Percentiles rank a stretch among this genome's conserved stretches.
These are phyloP conservation scores for Scelioninae gen. 1 DNA, from an alignment of 2,888 invertebrate genomes.

Conservation along the genomic window DNA sequence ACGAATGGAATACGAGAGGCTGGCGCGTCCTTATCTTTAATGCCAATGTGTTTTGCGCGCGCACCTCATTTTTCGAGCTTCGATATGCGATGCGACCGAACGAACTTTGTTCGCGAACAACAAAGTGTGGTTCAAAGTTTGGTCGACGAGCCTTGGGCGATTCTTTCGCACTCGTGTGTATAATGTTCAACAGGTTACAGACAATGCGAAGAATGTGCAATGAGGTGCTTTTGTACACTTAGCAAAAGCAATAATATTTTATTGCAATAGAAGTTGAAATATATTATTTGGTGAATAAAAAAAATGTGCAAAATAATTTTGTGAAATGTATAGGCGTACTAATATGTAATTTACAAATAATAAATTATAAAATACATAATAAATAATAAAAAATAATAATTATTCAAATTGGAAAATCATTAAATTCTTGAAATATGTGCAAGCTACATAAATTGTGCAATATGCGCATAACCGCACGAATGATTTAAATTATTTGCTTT, in stretches of 20 bases:
- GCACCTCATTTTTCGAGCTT: constrained; percentile 61
- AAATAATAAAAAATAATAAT: no score
- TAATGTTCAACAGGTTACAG: constrained; percentile 30
- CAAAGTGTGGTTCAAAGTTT: constrained; percentile 25
- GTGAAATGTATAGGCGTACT: no score
- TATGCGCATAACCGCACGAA: no score
- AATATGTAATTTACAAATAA: no score
- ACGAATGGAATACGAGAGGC: constrained; percentile 74
- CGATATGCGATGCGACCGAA: constrained; percentile 41
- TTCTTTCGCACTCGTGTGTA: constrained; percentile 3
- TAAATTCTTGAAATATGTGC: no score
- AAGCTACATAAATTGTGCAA: no score
- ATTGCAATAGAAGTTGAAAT: background rate
- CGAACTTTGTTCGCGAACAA: constrained; percentile 35
- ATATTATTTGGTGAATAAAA: no score
- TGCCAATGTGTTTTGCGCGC: constrained; percentile 73
- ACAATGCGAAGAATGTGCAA: constrained; percentile 19
- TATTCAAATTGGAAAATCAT: no score
- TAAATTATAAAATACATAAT: no score
- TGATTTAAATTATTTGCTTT: no score
- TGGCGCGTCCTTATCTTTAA: constrained; percentile 71
- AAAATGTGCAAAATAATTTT: no score
- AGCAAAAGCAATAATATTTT: background rate
- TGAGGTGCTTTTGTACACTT: background rate
- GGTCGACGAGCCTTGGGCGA: constrained; percentile 8